These are phyloP conservation scores for Epiblema foenella DNA, from an alignment of 2,888 invertebrate species.

Conservation along the genomic window DNA sequence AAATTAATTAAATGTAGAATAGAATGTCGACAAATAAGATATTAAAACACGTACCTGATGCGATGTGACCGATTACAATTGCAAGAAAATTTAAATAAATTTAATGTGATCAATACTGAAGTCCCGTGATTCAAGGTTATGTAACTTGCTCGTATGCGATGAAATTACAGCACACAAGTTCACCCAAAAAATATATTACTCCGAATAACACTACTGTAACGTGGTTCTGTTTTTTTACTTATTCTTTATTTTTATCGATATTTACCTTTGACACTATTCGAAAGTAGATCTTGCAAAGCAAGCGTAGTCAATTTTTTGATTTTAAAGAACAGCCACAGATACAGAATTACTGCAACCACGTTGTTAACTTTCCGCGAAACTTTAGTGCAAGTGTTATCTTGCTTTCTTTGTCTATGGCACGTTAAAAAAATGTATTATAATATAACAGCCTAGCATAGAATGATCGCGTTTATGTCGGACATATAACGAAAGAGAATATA, in stretches of 20 bases:
- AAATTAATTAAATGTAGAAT: neutral
- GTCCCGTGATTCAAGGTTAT: conserved; percentile 85
- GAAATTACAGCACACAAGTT: conserved; percentile 55
- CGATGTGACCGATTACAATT: conserved; percentile 53
- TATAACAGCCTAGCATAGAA: too few species aligned
- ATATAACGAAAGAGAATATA: too few species aligned
- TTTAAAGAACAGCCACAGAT: conserved; percentile 64
- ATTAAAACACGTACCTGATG: conserved; percentile 57
- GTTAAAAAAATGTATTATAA: neutral
- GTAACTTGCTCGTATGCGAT: conserved; percentile 74
- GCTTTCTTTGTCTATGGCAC: neutral
- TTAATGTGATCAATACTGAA: conserved; percentile 72
- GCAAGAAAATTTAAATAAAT: conserved; percentile 54
- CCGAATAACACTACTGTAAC: conserved; percentile 26
- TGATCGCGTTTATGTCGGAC: too few species aligned
- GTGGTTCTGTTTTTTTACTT: conserved; percentile 39
- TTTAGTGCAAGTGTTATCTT: too few species aligned
- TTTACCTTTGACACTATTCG: conserved; percentile 80
- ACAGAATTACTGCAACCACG: neutral
- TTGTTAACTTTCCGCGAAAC: neutral
- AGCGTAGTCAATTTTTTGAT: conserved; percentile 74
- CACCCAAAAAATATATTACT: conserved; percentile 30
- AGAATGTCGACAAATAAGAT: neutral
- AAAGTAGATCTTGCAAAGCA: conserved; percentile 63
- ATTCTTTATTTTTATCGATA: conserved; percentile 57